Evolutionary conservation across 2,113 vertebrate genomes (phyloP), one percentile per base, ranked within the genome.

Genomic region (Neopipo cinnamomea): DNA sequence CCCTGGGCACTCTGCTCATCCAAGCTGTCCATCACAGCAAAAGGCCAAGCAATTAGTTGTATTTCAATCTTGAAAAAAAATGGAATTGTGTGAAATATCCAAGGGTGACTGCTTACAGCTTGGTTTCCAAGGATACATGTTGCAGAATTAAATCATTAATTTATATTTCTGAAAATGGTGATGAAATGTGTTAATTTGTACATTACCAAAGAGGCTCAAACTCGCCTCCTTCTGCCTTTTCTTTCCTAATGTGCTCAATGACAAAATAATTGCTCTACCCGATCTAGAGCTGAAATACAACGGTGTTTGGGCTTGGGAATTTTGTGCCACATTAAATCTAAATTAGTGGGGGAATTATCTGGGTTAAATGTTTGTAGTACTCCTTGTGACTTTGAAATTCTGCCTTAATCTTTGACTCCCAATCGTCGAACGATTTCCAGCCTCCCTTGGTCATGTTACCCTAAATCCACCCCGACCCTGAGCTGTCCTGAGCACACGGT

Each of bases 101-200:
- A 47, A n/a, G 89, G 91, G 53, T 3, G 17, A 41, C 89, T 61
- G 84, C 95, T 96, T 89, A 56, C 89, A 93, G 78, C 88, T 70
- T 24, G 62, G 88, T 98, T 96, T 95, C 96, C 96, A 96, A 59
- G 90, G 93, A 56, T 89, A 55, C 83, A 1, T 49, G 31, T 77
- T 63, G 86, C 93, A 92, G 95, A 94, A 88, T 89, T 68, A 85
- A 89, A 82, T 96, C 90, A 95, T 93, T 63, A 75, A 71, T 91
- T 96, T 95, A 86, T 96, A 88, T 95, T 96, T 95, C 94, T 94
- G 78, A 79, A 91, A 90, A 89, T 2, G 11, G 70, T 67, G 91
- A 59, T 88, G 96, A 89, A 85, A 73, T 85, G 70, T 93, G 75
- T 91, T 97, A 88, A 96, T 96, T 92, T 94, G 89, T 94, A 53